Conservation (phyloP, 2,113 vertebrate genomes). For the Rhynchomys soricoides region DNA sequence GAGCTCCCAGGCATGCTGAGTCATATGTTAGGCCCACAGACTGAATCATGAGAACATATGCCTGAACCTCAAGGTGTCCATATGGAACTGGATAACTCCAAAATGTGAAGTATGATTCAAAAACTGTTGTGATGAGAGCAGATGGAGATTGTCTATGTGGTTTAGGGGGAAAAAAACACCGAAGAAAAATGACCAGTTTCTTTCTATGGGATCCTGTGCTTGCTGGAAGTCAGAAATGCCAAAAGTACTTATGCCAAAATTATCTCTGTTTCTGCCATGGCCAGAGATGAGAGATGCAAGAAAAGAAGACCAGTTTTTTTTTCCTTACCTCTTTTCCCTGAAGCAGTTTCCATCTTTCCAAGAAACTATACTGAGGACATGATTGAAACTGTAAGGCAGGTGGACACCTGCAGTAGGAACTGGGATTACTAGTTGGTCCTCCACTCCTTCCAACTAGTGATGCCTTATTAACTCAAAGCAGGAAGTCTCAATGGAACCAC, state of each 20-base stretch:
- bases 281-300: too few species aligned
- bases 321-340: neutral
- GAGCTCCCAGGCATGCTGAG: neutral
- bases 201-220: neutral
- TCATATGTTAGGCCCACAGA: neutral
- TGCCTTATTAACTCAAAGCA: neutral
- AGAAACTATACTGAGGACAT: neutral
- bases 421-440: neutral
- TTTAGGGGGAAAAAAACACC: neutral
- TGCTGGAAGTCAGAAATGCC: neutral
- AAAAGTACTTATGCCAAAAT: neutral
- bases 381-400: neutral
- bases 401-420: neutral
- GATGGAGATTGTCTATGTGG: neutral
- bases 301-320: neutral
- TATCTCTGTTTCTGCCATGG: neutral
- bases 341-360: neutral
- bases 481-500: neutral
- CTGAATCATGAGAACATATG: neutral
- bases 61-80: neutral
- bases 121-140: neutral
- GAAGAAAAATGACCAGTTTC: neutral
- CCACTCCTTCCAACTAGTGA: too few species aligned
- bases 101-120: conserved; percentile 19
- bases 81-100: neutral